phyloP scores from a whole-genome alignment of 2,797 vertebrate genomes.

The Chrysocyon brachyurus region DNA sequence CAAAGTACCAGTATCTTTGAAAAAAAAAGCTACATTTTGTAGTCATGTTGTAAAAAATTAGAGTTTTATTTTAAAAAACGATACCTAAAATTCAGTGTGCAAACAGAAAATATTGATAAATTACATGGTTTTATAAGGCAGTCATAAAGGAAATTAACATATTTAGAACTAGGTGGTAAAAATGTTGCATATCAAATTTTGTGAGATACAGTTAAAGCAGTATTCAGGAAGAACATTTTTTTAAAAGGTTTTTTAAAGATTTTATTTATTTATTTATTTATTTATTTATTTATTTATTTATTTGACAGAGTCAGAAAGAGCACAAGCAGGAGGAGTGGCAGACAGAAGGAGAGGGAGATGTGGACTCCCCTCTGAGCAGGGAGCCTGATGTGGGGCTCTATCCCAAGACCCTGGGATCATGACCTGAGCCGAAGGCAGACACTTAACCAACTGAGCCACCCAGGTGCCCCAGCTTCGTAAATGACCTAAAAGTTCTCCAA shows the following conservation, averaged over 20 bases:
- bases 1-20: neutral
- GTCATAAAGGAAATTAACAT: neutral
- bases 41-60: slow-evolving; percentile 8
- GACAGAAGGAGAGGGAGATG: too few species aligned
- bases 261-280: too few species aligned
- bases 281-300: too few species aligned
- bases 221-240: neutral
- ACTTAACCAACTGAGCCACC: too few species aligned
- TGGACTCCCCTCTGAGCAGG: too few species aligned
- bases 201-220: neutral
- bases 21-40: neutral
- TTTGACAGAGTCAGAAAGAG: too few species aligned
- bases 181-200: neutral
- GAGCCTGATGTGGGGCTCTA: too few species aligned
- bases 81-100: slow-evolving; percentile 9
- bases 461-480: neutral
- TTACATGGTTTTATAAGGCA: slow-evolving; percentile 12
- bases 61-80: neutral
- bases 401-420: too few species aligned
- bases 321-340: too few species aligned
- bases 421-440: too few species aligned
- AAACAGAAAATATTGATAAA: neutral
- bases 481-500: slow-evolving; percentile 27
- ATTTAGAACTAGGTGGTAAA: neutral
- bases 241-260: neutral